Evolutionary conservation across 1,140 invertebrate species (phyloP).

Genomic region (Caenorhabditis remanei): DNA sequence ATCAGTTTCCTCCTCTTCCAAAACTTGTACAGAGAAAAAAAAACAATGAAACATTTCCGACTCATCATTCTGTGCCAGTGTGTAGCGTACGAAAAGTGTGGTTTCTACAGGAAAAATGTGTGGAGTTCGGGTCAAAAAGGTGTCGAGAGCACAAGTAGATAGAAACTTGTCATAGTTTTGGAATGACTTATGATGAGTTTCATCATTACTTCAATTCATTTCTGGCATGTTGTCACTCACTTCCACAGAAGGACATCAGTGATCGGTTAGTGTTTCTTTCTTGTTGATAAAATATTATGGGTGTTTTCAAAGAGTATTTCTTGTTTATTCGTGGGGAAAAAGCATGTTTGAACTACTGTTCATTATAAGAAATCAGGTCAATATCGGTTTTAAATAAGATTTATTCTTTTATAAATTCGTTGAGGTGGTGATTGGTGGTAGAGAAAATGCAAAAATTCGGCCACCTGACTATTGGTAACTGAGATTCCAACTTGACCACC

Average conservation of each 20-base stretch:
- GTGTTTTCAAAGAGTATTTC: neutral
- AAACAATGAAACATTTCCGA: conserved; percentile 25
- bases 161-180: conserved; percentile 21
- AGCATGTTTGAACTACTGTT: neutral
- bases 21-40: neutral
- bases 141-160: conserved; percentile 13
- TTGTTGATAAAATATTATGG: neutral
- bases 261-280: neutral
- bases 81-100: conserved; percentile 33
- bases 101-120: neutral
- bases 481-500: too few species aligned
- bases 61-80: neutral
- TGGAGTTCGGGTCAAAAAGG: conserved; percentile 1
- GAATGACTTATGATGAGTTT: neutral
- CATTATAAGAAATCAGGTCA: neutral
- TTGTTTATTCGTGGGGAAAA: neutral
- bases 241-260: neutral
- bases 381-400: too few species aligned
- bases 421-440: too few species aligned
- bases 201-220: neutral
- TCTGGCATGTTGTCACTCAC: neutral
- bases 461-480: too few species aligned
- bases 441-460: too few species aligned
- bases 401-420: too few species aligned
- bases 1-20: neutral